Evolutionary conservation across 1,140 invertebrate species (phyloP).

Genomic region (Caerostris extrusa): DNA sequence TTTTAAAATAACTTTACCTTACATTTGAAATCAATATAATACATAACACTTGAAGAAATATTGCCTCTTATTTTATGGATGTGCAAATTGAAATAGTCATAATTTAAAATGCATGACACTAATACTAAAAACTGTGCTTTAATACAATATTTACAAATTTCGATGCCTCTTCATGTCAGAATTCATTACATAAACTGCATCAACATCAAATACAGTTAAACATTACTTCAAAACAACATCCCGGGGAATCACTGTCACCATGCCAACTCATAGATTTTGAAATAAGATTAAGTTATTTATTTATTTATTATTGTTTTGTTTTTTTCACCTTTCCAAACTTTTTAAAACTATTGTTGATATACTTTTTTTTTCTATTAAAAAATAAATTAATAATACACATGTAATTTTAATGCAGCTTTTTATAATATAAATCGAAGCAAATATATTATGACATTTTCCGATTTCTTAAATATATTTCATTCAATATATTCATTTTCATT

Average conservation of each 20-base stretch:
- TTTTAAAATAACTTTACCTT: background rate
- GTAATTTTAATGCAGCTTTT: too few relatives aligned
- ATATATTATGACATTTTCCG: too few relatives aligned
- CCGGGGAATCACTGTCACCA: slow-evolving; percentile 46
- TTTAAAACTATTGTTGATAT: too few relatives aligned
- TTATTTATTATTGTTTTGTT: too few relatives aligned
- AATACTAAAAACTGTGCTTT: background rate
- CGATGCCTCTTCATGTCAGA: background rate
- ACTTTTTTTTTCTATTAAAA: too few relatives aligned
- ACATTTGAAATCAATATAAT: background rate
- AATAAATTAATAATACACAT: too few relatives aligned
- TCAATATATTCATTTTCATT: too few relatives aligned
- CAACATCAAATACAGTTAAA: background rate
- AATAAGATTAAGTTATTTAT: too few relatives aligned
- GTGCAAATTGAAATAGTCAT: background rate
- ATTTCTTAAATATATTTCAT: too few relatives aligned
- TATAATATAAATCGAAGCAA: too few relatives aligned
- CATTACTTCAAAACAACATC: slow-evolving; percentile 31
- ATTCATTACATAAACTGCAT: background rate
- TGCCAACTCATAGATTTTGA: background rate
- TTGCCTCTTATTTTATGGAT: background rate
- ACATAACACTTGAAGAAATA: background rate
- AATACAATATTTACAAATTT: background rate
- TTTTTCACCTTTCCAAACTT: too few relatives aligned
- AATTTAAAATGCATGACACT: background rate